Evolutionary conservation across 2,113 vertebrate species (phyloP), one percentile per base, ranked within the genome.

Genomic region (Notechis scutatus): DNA sequence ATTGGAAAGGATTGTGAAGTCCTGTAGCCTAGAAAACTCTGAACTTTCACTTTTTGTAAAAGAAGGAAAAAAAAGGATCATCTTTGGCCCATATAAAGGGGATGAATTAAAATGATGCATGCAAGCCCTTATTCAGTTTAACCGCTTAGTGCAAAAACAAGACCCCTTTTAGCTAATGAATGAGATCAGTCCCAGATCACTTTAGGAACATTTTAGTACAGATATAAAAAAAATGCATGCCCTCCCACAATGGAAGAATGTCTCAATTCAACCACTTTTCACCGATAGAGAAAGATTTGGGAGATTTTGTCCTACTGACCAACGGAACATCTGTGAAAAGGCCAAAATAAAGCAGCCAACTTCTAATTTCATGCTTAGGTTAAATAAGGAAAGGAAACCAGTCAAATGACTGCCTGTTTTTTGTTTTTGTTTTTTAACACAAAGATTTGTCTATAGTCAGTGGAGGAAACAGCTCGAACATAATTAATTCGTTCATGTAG

Each of bases 41-140:
- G 21, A 47, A 47, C 21, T 21, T 45, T 10, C 81, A 3, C 74
- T 81, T 39, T 21, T 42, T 81, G 74, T 42, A 9, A 81, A 9
- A 0, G 7, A 0, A 39, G 21, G 10, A 1, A 23, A 26, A 26
- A 47, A 34, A 81, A 39, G 74, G 34, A 1, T 39, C 0, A 21
- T 39, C 47, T 54, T 52, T 87, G 29, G 86, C 50, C 14, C 86
- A 1, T n/a, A 18, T 54, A 7, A 26, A 54, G 4, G 5, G 86
- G 20, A n/a, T 1, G 42, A 87, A 47, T 5, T 5, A 15, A 87
- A 50, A 4, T 5, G 47, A 14, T 29, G 45, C 45, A 14, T 50
- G 45, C 45, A 50, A 50, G n/a, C 42, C 85, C n/a, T n/a, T 29
- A n/a, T n/a, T 87, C 86, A 52, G 12, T 50, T 26, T 7, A n/a